Conservation (phyloP, 30 jellyfish, hydroid and myxozoan genomes). For the Hydra vulgaris region DNA sequence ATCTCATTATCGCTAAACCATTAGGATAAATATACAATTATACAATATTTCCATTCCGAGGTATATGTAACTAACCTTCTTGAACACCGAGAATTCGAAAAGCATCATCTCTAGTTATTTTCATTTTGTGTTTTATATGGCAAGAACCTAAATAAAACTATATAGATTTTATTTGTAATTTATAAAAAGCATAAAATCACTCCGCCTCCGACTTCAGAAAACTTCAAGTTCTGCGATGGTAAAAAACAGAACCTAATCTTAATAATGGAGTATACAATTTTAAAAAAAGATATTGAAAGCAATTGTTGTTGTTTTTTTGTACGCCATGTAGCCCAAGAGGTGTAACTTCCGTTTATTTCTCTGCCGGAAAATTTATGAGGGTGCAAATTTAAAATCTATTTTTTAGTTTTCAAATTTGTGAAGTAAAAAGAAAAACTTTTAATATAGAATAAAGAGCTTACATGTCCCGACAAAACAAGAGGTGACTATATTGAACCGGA, state of each 20-base stretch:
- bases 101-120: conserved; percentile 61
- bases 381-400: too few relatives aligned
- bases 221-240: neutral
- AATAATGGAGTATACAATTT: neutral
- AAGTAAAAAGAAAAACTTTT: too few relatives aligned
- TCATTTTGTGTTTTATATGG: conserved; percentile 32
- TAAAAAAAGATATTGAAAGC: too few relatives aligned
- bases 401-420: too few relatives aligned
- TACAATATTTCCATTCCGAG: neutral
- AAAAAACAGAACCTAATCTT: neutral
- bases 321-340: too few relatives aligned
- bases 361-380: too few relatives aligned
- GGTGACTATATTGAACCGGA: too few relatives aligned
- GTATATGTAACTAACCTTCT: conserved; percentile 36
- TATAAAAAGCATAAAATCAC: neutral
- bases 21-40: neutral
- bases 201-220: neutral
- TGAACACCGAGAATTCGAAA: conserved; percentile 60
- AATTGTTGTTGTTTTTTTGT: too few relatives aligned
- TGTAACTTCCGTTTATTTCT: too few relatives aligned
- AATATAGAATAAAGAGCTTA: too few relatives aligned
- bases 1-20: neutral
- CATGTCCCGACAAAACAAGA: too few relatives aligned
- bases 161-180: neutral
- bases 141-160: neutral